Evolutionary conservation across 2,797 vertebrate genomes (phyloP).

Genomic region (Myotis pilosus): DNA sequence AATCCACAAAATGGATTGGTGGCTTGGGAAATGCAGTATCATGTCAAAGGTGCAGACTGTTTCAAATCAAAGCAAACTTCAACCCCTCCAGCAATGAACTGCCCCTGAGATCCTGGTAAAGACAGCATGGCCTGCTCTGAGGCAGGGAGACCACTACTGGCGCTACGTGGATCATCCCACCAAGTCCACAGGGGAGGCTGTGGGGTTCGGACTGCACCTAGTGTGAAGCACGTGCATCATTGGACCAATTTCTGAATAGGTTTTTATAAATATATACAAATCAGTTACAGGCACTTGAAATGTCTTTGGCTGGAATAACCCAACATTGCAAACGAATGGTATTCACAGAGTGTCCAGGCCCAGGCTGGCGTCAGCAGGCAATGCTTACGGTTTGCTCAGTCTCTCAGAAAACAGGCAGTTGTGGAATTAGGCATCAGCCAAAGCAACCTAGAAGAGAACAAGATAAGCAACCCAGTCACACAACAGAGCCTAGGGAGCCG

Average conservation of each 20-base stretch:
- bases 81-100: slow-evolving; percentile 21
- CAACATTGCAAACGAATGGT: slow-evolving; percentile 95
- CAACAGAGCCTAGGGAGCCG: not conserved
- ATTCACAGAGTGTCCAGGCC: slow-evolving; percentile 92
- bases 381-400: slow-evolving; percentile 85
- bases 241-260: slow-evolving; percentile 83
- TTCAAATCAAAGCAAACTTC: slow-evolving; percentile 64
- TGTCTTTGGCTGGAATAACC: slow-evolving; percentile 99
- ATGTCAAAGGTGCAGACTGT: slow-evolving; percentile 80
- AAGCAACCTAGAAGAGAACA: slow-evolving; percentile 88
- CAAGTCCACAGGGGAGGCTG: slow-evolving; percentile 72
- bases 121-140: slow-evolving; percentile 67
- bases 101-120: slow-evolving; percentile 71
- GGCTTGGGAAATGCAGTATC: slow-evolving; percentile 82
- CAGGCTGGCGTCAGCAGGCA: slow-evolving; percentile 91
- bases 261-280: slow-evolving; percentile 96
- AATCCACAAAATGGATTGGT: slow-evolving; percentile 72
- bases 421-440: slow-evolving; percentile 92
- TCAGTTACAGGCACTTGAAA: slow-evolving; percentile 99
- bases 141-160: slow-evolving; percentile 61
- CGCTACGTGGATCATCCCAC: slow-evolving; percentile 17
- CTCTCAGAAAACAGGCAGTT: slow-evolving; percentile 65
- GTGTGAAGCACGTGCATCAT: slow-evolving; percentile 82
- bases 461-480: not conserved
- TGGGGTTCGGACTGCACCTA: slow-evolving; percentile 66